phyloP scores from a whole-genome alignment of 2,888 invertebrate genomes.

The Cerceris ruficornis region DNA sequence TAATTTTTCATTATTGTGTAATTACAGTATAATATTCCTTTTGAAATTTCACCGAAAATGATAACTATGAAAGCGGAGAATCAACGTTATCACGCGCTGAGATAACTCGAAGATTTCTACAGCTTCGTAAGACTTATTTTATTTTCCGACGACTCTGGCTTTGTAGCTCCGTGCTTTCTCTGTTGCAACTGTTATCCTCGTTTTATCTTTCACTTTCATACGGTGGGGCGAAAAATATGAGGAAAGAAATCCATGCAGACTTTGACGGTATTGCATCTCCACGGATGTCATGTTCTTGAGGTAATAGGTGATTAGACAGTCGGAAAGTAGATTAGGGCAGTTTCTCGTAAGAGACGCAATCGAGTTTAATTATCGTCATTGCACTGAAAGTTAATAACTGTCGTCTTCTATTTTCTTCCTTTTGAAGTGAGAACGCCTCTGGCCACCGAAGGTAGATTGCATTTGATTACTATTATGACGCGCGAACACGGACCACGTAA shows the following conservation, averaged over 20 bases:
- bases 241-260: background rate
- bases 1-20: too few species aligned
- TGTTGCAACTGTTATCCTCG: too few species aligned
- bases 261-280: background rate
- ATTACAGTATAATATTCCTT: too few species aligned
- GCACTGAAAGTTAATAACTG: slow-evolving; percentile 51
- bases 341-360: slow-evolving; percentile 53
- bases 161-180: too few species aligned
- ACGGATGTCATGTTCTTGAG: background rate
- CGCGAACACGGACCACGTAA: slow-evolving; percentile 24
- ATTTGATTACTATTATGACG: slow-evolving; percentile 52
- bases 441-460: slow-evolving; percentile 26
- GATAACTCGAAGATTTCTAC: too few species aligned
- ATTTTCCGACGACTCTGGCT: too few species aligned
- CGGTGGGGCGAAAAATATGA: background rate
- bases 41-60: too few species aligned
- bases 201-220: slow-evolving; percentile 3
- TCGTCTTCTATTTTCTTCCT: slow-evolving; percentile 7
- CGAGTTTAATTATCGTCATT: slow-evolving; percentile 52
- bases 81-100: too few species aligned
- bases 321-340: slow-evolving; percentile 59
- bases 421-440: background rate
- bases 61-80: too few species aligned
- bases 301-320: slow-evolving; percentile 39
- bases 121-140: too few species aligned